Conservation (phyloP, 2,888 invertebrate species). For the Belgica antarctica region DNA sequence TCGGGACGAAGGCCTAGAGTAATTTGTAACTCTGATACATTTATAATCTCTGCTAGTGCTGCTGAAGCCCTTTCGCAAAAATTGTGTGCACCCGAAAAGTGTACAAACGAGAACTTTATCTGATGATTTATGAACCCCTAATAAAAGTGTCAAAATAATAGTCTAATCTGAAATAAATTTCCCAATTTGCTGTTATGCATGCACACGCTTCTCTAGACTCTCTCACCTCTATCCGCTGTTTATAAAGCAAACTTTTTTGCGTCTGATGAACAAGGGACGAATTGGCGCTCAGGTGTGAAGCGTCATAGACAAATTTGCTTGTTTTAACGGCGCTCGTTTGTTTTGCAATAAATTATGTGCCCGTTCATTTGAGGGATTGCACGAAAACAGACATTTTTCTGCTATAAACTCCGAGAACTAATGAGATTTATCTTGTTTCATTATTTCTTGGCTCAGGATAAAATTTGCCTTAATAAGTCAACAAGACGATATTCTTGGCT, state of each 20-base stretch:
- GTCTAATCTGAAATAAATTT: slow-evolving; percentile 36
- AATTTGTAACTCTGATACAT: slow-evolving; percentile 26
- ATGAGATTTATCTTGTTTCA: slow-evolving; percentile 24
- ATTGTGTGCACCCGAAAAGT: background rate
- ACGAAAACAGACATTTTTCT: background rate
- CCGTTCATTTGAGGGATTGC: background rate
- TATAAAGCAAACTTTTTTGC: background rate
- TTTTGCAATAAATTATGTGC: slow-evolving; percentile 30
- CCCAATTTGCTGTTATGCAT: slow-evolving; percentile 8
- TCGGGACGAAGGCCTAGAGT: background rate
- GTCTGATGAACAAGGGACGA: background rate
- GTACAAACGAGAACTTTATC: background rate
- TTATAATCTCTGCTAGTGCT: slow-evolving; percentile 6
- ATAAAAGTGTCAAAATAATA: slow-evolving; percentile 42
- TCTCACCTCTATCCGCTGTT: background rate
- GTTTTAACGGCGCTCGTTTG: background rate
- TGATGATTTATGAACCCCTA: slow-evolving; percentile 34
- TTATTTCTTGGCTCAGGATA: slow-evolving; percentile 10
- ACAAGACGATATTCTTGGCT: slow-evolving; percentile 10
- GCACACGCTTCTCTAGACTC: background rate
- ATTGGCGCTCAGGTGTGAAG: slow-evolving; percentile 35
- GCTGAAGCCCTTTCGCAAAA: background rate
- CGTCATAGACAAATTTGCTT: slow-evolving; percentile 37
- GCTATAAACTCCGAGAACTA: background rate
- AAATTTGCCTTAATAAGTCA: slow-evolving; percentile 24